A percentile compares a stretch with the other conserved stretches of the same genome.
Evolutionary conservation across 2,888 invertebrate species (phyloP).

Genomic region (Elegia similella): DNA sequence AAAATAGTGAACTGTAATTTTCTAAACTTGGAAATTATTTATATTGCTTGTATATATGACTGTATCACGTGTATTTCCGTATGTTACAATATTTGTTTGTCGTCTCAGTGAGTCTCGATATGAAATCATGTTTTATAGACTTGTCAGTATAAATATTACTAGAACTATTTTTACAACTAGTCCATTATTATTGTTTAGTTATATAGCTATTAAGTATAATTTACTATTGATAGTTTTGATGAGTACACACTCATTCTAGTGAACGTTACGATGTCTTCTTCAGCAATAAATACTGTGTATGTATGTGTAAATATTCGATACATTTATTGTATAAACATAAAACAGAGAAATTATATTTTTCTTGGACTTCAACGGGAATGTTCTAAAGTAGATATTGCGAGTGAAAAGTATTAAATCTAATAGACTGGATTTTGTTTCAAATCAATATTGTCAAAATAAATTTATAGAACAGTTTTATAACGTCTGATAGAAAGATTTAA

Average conservation of each 20-base stretch:
- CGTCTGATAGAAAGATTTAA: too few species aligned
- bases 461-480: too few species aligned
- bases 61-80: slow-evolving; percentile 40
- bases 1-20: slow-evolving; percentile 63
- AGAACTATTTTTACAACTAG: slow-evolving; percentile 77
- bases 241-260: slow-evolving; percentile 58
- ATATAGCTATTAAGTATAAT: slow-evolving; percentile 65
- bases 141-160: slow-evolving; percentile 52
- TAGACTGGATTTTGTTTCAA: slow-evolving; percentile 32
- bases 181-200: slow-evolving; percentile 70
- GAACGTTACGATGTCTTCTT: slow-evolving; percentile 66
- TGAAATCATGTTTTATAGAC: slow-evolving; percentile 44
- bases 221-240: slow-evolving; percentile 57
- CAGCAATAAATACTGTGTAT: slow-evolving; percentile 75
- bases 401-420: slow-evolving; percentile 30
- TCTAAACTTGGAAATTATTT: slow-evolving; percentile 58
- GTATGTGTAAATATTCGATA: slow-evolving; percentile 74
- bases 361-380: slow-evolving; percentile 63
- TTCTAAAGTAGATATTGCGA: slow-evolving; percentile 57
- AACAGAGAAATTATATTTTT: slow-evolving; percentile 76
- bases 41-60: slow-evolving; percentile 62
- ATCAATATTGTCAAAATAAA: slow-evolving; percentile 20
- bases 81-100: slow-evolving; percentile 20
- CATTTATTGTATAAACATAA: slow-evolving; percentile 67
- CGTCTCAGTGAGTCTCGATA: slow-evolving; percentile 34